Conservation (phyloP, 2,113 vertebrate genomes). For the Dissostichus mawsoni region DNA sequence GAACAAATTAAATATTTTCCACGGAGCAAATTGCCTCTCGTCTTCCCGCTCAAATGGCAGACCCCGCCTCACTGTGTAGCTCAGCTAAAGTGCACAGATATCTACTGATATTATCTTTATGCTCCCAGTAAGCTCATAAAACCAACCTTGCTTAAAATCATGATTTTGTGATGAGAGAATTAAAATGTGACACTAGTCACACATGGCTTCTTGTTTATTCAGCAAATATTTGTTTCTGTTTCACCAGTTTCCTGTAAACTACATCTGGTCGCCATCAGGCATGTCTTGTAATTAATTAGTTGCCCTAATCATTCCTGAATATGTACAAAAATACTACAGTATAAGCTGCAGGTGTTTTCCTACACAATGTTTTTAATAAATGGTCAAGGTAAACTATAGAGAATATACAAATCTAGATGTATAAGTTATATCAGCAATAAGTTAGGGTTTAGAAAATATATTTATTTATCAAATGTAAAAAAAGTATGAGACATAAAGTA, state of each 20-base stretch:
- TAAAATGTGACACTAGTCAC: not conserved
- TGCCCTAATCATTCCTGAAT: conserved; percentile 2
- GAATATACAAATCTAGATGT: too few relatives aligned
- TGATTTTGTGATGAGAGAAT: not conserved
- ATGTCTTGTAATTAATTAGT: not conserved
- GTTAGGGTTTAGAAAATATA: too few relatives aligned
- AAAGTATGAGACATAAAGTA: too few relatives aligned
- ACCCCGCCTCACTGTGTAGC: not conserved
- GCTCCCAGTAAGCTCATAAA: not conserved
- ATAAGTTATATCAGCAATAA: too few relatives aligned
- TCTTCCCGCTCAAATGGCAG: not conserved
- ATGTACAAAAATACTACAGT: not conserved
- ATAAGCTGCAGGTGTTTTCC: not conserved
- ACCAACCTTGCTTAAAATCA: not conserved
- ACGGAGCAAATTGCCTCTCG: conserved; percentile 1
- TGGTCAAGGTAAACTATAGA: too few relatives aligned
- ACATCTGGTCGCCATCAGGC: not conserved
- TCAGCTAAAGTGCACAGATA: not conserved
- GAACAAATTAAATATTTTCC: conserved; percentile 49
- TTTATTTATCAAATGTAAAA: too few relatives aligned
- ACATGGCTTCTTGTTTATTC: not conserved
- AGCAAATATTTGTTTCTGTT: not conserved
- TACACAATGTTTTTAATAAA: not conserved
- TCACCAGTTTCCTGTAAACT: not conserved
- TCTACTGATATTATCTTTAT: not conserved